phyloP scores from a whole-genome alignment of 2,888 invertebrate genomes.

The Oscheius onirici region DNA sequence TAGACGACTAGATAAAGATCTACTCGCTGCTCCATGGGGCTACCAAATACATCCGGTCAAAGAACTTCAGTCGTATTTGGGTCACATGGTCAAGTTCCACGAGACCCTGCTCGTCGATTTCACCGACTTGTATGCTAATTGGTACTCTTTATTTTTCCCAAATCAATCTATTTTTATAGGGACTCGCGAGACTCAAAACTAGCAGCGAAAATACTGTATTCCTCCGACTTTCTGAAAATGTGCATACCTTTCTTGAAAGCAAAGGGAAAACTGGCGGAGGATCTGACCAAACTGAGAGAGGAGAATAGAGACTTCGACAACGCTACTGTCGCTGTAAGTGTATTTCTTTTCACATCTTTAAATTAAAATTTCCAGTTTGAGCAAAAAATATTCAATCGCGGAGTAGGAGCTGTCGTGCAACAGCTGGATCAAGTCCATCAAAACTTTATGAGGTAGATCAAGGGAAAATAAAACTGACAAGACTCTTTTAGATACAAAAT shows the following conservation, averaged over 20 bases:
- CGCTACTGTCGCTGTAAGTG: slow-evolving; percentile 54
- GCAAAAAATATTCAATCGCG: slow-evolving; percentile 52
- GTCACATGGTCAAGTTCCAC: slow-evolving; percentile 42
- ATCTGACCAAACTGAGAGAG: slow-evolving; percentile 51
- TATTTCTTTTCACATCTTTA: not conserved
- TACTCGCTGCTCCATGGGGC: slow-evolving; percentile 35
- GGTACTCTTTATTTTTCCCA: slow-evolving; percentile 23
- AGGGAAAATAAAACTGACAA: not conserved
- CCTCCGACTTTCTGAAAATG: slow-evolving; percentile 62
- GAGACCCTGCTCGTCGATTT: slow-evolving; percentile 44
- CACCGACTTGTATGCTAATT: slow-evolving; percentile 34
- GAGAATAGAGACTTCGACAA: slow-evolving; percentile 67
- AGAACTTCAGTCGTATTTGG: slow-evolving; percentile 42
- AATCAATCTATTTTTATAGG: too few species aligned
- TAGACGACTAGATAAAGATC: slow-evolving; percentile 40
- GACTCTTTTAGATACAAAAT: slow-evolving; percentile 55
- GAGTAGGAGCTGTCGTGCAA: slow-evolving; percentile 58
- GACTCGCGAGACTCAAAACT: slow-evolving; percentile 57
- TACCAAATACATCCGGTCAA: slow-evolving; percentile 41
- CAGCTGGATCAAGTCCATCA: slow-evolving; percentile 63
- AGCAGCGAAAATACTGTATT: slow-evolving; percentile 48
- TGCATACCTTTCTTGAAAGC: slow-evolving; percentile 59
- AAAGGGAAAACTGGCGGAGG: slow-evolving; percentile 53
- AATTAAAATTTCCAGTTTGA: slow-evolving; percentile 48
- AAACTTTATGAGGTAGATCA: slow-evolving; percentile 54